Evolutionary conservation across 2,888 invertebrate species (phyloP).

Genomic region (Tillus elongatus): DNA sequence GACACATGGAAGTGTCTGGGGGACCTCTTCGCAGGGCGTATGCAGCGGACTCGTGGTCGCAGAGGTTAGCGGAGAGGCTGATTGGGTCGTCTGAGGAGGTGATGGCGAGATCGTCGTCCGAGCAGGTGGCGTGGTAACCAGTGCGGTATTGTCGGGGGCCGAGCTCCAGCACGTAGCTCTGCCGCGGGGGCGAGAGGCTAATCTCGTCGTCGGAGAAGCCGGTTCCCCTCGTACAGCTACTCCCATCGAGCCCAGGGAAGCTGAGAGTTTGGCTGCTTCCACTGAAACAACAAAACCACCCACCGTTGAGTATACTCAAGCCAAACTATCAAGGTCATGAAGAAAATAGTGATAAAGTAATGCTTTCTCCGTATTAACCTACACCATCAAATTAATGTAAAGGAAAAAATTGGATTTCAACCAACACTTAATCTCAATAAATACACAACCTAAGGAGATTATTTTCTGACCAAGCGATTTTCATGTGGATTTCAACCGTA

Average conservation of each 20-base stretch:
- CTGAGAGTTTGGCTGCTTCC: slow-evolving; percentile 47
- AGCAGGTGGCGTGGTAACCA: slow-evolving; percentile 27
- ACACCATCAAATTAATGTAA: too few relatives aligned
- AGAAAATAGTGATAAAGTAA: too few relatives aligned
- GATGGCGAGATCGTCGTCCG: slow-evolving; percentile 27
- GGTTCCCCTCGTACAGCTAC: slow-evolving; percentile 41
- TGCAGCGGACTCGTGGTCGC: slow-evolving; percentile 39
- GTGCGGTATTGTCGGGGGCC: slow-evolving; percentile 49
- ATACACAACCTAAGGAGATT: too few relatives aligned
- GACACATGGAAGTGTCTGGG: slow-evolving; percentile 37
- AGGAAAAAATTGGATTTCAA: too few relatives aligned
- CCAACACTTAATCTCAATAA: background rate
- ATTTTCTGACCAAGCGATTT: too few relatives aligned
- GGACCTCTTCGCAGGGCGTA: slow-evolving; percentile 15
- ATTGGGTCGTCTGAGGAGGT: slow-evolving; percentile 42
- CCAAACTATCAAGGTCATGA: too few relatives aligned
- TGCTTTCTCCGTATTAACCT: too few relatives aligned
- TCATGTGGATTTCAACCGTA: too few relatives aligned
- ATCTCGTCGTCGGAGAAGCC: slow-evolving; percentile 87
- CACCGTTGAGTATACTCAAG: too few relatives aligned
- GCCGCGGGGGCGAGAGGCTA: slow-evolving; percentile 53
- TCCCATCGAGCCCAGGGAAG: slow-evolving; percentile 51
- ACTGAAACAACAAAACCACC: slow-evolving; percentile 29
- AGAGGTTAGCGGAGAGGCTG: slow-evolving; percentile 40
- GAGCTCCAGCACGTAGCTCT: slow-evolving; percentile 53